Percentiles rank a stretch among this genome's conserved stretches.
These are phyloP conservation scores for Platycheirus albimanus DNA, from an alignment of 2,888 invertebrate species.

Conservation along the genomic window DNA sequence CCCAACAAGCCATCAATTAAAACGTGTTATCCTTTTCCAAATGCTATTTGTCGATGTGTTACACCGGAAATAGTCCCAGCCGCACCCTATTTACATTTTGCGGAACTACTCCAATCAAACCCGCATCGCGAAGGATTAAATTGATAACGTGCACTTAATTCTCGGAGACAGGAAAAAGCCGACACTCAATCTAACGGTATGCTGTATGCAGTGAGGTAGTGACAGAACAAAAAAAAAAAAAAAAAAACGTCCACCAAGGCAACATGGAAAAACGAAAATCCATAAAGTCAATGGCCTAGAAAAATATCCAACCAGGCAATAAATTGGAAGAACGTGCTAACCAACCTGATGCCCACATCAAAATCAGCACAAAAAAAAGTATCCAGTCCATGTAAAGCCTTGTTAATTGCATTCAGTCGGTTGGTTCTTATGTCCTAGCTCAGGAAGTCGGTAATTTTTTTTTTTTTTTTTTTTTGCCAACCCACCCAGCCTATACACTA, in stretches of 20 bases:
- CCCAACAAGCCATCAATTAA: conserved; percentile 16
- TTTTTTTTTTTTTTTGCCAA: not conserved
- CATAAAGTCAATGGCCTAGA: conserved; percentile 65
- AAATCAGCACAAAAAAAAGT: conserved; percentile 23
- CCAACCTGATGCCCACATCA: conserved; percentile 21
- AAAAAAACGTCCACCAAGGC: not conserved
- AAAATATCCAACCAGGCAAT: conserved; percentile 51
- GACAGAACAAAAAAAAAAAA: conserved; percentile 25
- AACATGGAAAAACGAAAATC: not conserved
- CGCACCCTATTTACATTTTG: conserved; percentile 14
- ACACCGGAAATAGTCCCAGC: conserved; percentile 34
- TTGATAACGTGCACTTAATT: conserved; percentile 52
- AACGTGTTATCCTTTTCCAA: conserved; percentile 16
- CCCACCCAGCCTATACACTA: conserved; percentile 10
- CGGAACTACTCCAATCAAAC: conserved; percentile 22
- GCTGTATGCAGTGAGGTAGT: too few species aligned
- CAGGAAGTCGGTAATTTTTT: too few species aligned
- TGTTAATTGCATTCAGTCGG: conserved; percentile 56
- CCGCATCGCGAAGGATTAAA: conserved; percentile 29
- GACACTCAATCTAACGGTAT: conserved; percentile 49
- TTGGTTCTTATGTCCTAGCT: conserved; percentile 51
- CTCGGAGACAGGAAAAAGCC: conserved; percentile 6
- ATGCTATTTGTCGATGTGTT: conserved; percentile 23
- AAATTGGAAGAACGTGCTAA: conserved; percentile 19
- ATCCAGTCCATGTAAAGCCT: conserved; percentile 27